phyloP scores from a whole-genome alignment of 1,140 invertebrate genomes.

The Zelostemma sp. region DNA sequence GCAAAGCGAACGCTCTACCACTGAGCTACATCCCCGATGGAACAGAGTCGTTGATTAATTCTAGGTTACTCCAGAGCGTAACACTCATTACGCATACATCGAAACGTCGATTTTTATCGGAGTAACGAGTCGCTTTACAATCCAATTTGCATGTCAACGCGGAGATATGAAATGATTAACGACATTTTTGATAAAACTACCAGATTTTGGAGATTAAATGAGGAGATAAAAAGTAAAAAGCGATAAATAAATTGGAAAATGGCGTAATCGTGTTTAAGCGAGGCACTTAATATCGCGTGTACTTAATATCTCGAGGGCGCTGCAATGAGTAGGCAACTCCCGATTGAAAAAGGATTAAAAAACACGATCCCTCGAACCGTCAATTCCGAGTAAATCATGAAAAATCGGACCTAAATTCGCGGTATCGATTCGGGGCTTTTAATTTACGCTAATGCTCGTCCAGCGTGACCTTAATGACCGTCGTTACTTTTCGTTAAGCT shows the following conservation, averaged over 20 bases:
- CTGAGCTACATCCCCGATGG: conserved; percentile 67
- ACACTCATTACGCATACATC: too few relatives aligned
- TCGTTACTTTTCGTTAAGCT: conserved; percentile 19
- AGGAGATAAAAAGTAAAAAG: conserved; percentile 4
- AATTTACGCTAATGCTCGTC: conserved; percentile 28
- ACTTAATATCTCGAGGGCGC: conserved; percentile 29
- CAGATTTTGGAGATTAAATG: too few relatives aligned
- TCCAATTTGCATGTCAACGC: too few relatives aligned
- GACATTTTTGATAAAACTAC: too few relatives aligned
- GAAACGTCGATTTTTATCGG: too few relatives aligned
- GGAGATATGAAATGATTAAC: too few relatives aligned
- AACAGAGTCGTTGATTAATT: too few relatives aligned
- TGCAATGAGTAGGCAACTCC: conserved; percentile 37
- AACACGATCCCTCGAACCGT: conserved; percentile 24
- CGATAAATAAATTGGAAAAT: too few relatives aligned
- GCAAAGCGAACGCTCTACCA: conserved; percentile 79
- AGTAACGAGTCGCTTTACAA: too few relatives aligned
- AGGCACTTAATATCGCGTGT: conserved; percentile 42
- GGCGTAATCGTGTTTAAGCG: conserved; percentile 17
- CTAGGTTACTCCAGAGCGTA: too few relatives aligned
- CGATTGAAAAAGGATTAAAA: conserved; percentile 22
- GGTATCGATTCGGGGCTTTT: conserved; percentile 39
- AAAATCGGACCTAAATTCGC: conserved; percentile 44
- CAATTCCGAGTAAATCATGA: conserved; percentile 34
- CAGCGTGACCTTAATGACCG: conserved; percentile 43